phyloP scores from a whole-genome alignment of 2,113 vertebrate species.

The Thalassarche chlororhynchos region DNA sequence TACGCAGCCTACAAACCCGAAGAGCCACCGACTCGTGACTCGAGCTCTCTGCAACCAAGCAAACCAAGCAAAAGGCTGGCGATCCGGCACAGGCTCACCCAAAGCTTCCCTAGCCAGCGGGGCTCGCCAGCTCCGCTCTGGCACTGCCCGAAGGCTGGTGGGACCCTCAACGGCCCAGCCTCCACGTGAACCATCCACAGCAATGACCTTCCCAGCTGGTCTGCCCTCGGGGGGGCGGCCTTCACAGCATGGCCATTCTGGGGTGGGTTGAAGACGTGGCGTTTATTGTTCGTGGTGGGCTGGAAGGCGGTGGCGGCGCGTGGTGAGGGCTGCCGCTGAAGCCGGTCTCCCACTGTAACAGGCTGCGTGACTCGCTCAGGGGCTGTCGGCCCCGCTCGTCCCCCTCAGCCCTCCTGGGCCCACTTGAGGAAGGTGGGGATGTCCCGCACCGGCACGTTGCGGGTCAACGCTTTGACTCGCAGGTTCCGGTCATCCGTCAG shows the following conservation, averaged over 20 bases:
- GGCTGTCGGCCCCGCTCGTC: conserved; percentile 45
- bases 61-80: conserved; percentile 33
- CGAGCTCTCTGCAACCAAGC: conserved; percentile 54
- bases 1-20: not conserved
- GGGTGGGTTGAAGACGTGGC: conserved; percentile 58
- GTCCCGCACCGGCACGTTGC: conserved; percentile 95
- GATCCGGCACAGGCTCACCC: not conserved
- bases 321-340: not conserved
- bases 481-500: conserved; percentile 96
- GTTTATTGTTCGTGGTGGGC: conserved; percentile 64
- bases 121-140: not conserved
- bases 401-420: conserved; percentile 96
- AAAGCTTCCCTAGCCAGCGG: conserved; percentile 5
- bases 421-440: conserved; percentile 96
- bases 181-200: conserved; percentile 50
- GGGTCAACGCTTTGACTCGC: conserved; percentile 94
- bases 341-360: conserved; percentile 6
- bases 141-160: conserved; percentile 11
- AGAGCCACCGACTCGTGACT: not conserved
- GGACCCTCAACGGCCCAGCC: conserved; percentile 3
- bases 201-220: conserved; percentile 45
- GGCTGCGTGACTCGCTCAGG: conserved; percentile 47
- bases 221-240: conserved; percentile 30
- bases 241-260: conserved; percentile 49
- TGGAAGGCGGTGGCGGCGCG: not conserved